Evolutionary conservation across 1,140 invertebrate species (phyloP), one percentile per base, ranked within the genome.

Genomic region (Coelopa frigida): DNA sequence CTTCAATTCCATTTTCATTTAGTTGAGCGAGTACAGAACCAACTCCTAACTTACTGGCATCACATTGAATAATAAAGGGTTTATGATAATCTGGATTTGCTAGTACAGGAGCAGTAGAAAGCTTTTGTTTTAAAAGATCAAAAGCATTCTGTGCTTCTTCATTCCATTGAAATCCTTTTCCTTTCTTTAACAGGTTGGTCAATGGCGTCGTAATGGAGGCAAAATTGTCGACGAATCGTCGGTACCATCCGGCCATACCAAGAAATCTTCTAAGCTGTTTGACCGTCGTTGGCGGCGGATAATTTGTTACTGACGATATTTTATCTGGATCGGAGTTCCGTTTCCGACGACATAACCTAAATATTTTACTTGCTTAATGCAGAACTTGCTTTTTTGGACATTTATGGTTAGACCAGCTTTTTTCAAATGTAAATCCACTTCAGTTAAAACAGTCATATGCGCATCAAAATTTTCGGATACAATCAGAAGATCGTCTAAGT

Each of bases 151-250:
- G 35, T 18, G 61, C 61, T 3, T 37, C 23, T 14, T 57, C 56
- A 3, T 21, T 20, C 26, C 18, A 44, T 17, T 21, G 12, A 18
- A 33, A 36, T 8, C 18, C 24, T 36, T 44, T 51, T 22, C 14
- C 29, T n/a, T 15, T 21, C 11, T 7, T 22, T 11, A 35, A 8
- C 18, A 41, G 3, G 8, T 50, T 23, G 3, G 42, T 45, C 2
- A 48, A 33, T 2, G 71, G 70, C n/a, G 51, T 39, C 14, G 70
- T 54, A 5, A 65, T 31, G 1, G 48, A 35, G 0, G 72, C 55
- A 50, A 74, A 77, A 53, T 74, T 54, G 11, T 53, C 51, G 23
- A 75, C 58, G 46, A 73, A 77, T 7, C 57, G 37, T 7, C 66
- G 44, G 48, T 73, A 73, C 52, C 70, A 74, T 2, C 58, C 58